Evolutionary conservation across 2,797 vertebrate species (phyloP).

Genomic region (Pygocentrus nattereri): DNA sequence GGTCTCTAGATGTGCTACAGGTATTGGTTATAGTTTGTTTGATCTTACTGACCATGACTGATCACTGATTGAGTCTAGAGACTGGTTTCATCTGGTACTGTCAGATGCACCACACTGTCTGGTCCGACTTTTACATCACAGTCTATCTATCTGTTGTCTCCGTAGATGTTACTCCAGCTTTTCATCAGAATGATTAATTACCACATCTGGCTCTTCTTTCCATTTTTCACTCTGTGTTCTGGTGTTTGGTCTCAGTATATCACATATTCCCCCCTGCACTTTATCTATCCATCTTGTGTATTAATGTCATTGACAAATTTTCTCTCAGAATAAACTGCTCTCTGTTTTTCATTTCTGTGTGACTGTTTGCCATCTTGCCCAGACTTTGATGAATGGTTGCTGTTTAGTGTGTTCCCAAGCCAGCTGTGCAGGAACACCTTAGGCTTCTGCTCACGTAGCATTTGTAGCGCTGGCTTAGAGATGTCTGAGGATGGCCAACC

Average conservation of each 20-base stretch:
- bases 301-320: conserved; percentile 12
- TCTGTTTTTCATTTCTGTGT: not conserved
- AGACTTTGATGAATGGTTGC: conserved; percentile 79
- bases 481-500: conserved; percentile 60
- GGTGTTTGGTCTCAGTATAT: not conserved
- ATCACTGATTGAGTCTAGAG: not conserved
- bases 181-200: conserved; percentile 19
- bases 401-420: conserved; percentile 67
- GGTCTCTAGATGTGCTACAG: not conserved
- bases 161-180: conserved; percentile 10
- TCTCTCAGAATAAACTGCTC: not conserved
- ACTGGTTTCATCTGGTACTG: conserved; percentile 15
- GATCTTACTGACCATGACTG: conserved; percentile 2
- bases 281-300: not conserved
- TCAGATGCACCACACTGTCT: not conserved
- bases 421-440: conserved; percentile 72
- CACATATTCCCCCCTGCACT: conserved; percentile 6
- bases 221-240: conserved; percentile 11
- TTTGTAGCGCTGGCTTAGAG: conserved; percentile 67
- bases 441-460: conserved; percentile 74
- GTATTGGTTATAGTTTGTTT: conserved; percentile 9
- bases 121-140: conserved; percentile 10
- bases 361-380: conserved; percentile 52
- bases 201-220: conserved; percentile 9
- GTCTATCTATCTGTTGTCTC: conserved; percentile 18